These are phyloP conservation scores for Sitta europaea DNA, from an alignment of 2,113 vertebrate species.

Conservation along the genomic window DNA sequence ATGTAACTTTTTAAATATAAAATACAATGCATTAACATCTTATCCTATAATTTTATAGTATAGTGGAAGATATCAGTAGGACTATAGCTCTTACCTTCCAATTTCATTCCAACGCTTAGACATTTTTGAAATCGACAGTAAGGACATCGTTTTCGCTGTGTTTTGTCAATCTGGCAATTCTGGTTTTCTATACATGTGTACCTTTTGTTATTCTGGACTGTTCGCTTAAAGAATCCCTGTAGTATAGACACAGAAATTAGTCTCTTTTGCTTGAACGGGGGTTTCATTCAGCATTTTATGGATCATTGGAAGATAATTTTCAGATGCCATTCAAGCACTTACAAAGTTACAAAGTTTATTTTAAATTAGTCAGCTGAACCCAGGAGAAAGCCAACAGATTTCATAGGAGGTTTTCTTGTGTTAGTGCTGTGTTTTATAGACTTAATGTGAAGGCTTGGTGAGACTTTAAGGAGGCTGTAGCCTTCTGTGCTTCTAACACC, in stretches of 20 bases:
- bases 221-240: constrained; percentile 99
- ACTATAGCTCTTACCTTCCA: constrained; percentile 86
- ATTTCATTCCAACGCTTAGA: constrained; percentile 97
- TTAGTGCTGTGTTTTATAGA: background rate
- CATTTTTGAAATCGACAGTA: constrained; percentile 99
- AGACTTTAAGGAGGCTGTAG: background rate
- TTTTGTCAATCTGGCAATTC: constrained; percentile 99
- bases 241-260: constrained; percentile 69
- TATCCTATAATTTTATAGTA: background rate
- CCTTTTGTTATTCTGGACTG: constrained; percentile 99
- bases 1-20: background rate
- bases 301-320: background rate
- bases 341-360: background rate
- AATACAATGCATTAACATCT: background rate
- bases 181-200: constrained; percentile 99
- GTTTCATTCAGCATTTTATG: constrained; percentile 7
- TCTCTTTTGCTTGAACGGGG: background rate
- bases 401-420: background rate
- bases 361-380: constrained; percentile 1
- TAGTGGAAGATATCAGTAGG: background rate
- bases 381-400: background rate
- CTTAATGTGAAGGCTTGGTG: background rate
- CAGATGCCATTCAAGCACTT: background rate
- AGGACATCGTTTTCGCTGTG: constrained; percentile 95
- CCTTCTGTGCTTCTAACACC: background rate